Percentiles rank a stretch among this genome's conserved stretches.
These are phyloP conservation scores for Ischnus inquisitorius DNA, from an alignment of 2,888 invertebrate genomes.

Conservation along the genomic window DNA sequence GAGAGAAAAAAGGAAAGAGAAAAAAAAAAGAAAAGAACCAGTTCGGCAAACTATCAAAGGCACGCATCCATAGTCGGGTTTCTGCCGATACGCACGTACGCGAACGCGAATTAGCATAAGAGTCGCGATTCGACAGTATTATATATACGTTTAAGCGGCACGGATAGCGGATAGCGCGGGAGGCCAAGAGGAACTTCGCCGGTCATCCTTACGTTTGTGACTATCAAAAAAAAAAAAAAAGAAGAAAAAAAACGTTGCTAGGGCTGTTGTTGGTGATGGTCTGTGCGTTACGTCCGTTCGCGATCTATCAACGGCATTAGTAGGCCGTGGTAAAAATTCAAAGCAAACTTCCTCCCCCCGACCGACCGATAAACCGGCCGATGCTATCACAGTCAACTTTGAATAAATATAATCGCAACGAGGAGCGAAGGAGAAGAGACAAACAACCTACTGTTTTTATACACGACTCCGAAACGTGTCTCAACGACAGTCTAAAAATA, in stretches of 20 bases:
- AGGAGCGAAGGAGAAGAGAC: conserved; percentile 37
- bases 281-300: conserved; percentile 42
- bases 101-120: conserved; percentile 64
- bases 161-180: conserved; percentile 25
- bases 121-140: conserved; percentile 51
- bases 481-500: not conserved
- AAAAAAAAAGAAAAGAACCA: conserved; percentile 49
- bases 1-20: conserved; percentile 10
- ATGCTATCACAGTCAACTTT: conserved; percentile 52
- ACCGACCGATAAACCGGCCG: conserved; percentile 50
- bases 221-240: conserved; percentile 49
- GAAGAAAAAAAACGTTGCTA: conserved; percentile 42
- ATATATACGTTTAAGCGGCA: conserved; percentile 18
- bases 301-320: conserved; percentile 58
- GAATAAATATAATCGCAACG: conserved; percentile 64
- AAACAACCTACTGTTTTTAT: conserved; percentile 20
- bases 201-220: conserved; percentile 55
- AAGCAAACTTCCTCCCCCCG: conserved; percentile 28
- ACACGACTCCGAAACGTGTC: not conserved
- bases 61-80: conserved; percentile 59
- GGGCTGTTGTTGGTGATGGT: conserved; percentile 29
- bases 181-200: conserved; percentile 27
- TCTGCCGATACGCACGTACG: conserved; percentile 68
- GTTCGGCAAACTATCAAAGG: conserved; percentile 67
- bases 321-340: conserved; percentile 62